phyloP scores from a whole-genome alignment of 2,113 vertebrate genomes.

The Elephas maximus region DNA sequence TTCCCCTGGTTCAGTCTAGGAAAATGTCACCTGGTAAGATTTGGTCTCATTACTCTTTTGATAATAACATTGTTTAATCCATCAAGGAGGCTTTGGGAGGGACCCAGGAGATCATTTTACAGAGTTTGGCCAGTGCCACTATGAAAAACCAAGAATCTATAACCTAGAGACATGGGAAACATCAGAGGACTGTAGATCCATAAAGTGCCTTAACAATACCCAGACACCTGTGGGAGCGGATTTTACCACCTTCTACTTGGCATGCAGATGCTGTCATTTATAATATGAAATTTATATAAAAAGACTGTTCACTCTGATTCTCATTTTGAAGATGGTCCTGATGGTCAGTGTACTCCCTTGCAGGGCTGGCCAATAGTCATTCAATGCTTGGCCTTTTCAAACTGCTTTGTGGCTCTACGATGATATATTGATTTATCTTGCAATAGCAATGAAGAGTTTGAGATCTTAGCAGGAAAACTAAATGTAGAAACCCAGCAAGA shows the following conservation, averaged over 20 bases:
- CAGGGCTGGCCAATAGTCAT: slow-evolving; percentile 60
- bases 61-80: not conserved
- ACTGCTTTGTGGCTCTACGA: slow-evolving; percentile 42
- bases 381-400: slow-evolving; percentile 66
- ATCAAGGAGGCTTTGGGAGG: not conserved
- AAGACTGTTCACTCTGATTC: slow-evolving; percentile 59
- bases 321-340: slow-evolving; percentile 48
- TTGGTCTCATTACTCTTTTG: not conserved
- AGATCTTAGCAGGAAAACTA: slow-evolving; percentile 61
- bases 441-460: slow-evolving; percentile 51
- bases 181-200: not conserved
- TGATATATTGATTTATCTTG: slow-evolving; percentile 66
- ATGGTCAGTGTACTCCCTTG: slow-evolving; percentile 39
- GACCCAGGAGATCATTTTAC: not conserved
- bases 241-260: slow-evolving; percentile 20
- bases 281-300: slow-evolving; percentile 51
- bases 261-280: slow-evolving; percentile 16
- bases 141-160: slow-evolving; percentile 44
- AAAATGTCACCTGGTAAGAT: slow-evolving; percentile 23
- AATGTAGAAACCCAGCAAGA: slow-evolving; percentile 16
- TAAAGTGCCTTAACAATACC: not conserved
- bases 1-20: slow-evolving; percentile 29
- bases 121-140: not conserved
- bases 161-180: not conserved
- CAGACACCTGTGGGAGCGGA: not conserved